Conservation (phyloP, 2,888 invertebrate species). For the Drosophila greeni region DNA sequence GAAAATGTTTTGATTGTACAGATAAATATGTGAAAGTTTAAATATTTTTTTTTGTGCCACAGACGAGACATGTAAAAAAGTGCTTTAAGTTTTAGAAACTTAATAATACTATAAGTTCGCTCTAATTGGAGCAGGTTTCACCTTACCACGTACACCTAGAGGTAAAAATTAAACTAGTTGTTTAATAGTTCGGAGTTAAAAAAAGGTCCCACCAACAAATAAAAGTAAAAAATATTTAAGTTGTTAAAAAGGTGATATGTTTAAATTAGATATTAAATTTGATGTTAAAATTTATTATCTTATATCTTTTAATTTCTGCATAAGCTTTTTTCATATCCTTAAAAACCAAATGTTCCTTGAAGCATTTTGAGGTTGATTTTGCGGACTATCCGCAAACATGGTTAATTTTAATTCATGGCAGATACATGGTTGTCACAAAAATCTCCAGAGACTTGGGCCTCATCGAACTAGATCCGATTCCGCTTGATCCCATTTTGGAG, state of each 20-base stretch:
- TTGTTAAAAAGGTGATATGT: too few species aligned
- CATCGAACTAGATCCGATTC: conserved; percentile 6
- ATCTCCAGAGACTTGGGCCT: background rate
- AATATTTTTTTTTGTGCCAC: background rate
- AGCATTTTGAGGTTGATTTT: too few species aligned
- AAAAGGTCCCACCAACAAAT: too few species aligned
- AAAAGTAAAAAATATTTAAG: too few species aligned
- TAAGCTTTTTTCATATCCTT: background rate
- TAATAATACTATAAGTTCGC: too few species aligned
- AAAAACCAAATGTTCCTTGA: background rate
- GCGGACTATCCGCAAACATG: too few species aligned
- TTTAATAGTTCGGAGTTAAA: background rate
- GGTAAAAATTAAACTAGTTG: background rate
- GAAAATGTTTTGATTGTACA: background rate
- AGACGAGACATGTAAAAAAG: background rate
- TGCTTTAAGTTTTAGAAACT: background rate
- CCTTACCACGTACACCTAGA: too few species aligned
- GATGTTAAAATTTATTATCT: background rate
- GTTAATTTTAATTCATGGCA: background rate
- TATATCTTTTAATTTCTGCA: background rate
- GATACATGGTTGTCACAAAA: background rate
- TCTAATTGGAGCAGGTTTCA: too few species aligned
- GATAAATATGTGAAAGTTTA: background rate
- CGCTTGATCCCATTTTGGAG: background rate
- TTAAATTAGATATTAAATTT: too few species aligned